Evolutionary conservation across 2,797 vertebrate genomes (phyloP).

Genomic region (Sebastes aleutianus): DNA sequence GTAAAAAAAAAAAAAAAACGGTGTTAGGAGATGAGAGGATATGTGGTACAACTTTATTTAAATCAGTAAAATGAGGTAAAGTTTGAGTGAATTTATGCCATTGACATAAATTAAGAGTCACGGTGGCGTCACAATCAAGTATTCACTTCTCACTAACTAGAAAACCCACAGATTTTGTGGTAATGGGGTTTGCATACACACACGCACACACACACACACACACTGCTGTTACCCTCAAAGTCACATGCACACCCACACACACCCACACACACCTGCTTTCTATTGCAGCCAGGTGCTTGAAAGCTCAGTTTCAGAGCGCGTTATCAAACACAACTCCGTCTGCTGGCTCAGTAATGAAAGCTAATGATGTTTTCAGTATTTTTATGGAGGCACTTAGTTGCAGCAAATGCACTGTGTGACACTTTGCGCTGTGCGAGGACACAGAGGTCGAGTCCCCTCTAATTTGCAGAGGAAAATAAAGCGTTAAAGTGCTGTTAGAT

Average conservation of each 20-base stretch:
- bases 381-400: slow-evolving; percentile 17
- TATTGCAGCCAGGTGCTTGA: slow-evolving; percentile 1
- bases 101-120: background rate
- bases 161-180: slow-evolving; percentile 20
- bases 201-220: background rate
- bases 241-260: background rate
- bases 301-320: background rate
- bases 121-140: accelerated
- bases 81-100: background rate
- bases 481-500: background rate
- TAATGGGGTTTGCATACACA: slow-evolving; percentile 2
- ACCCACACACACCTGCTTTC: slow-evolving; percentile 16
- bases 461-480: background rate
- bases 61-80: background rate
- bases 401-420: background rate
- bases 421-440: background rate
- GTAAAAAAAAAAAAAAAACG: background rate
- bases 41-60: background rate
- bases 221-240: slow-evolving; percentile 10
- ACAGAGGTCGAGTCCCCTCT: background rate
- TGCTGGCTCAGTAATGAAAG: slow-evolving; percentile 2
- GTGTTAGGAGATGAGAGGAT: background rate
- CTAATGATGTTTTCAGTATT: slow-evolving; percentile 3
- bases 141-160: slow-evolving; percentile 5
- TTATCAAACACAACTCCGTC: background rate